Evolutionary conservation across 2,888 invertebrate species (phyloP).

Genomic region (Hirtodrosophila duncani): DNA sequence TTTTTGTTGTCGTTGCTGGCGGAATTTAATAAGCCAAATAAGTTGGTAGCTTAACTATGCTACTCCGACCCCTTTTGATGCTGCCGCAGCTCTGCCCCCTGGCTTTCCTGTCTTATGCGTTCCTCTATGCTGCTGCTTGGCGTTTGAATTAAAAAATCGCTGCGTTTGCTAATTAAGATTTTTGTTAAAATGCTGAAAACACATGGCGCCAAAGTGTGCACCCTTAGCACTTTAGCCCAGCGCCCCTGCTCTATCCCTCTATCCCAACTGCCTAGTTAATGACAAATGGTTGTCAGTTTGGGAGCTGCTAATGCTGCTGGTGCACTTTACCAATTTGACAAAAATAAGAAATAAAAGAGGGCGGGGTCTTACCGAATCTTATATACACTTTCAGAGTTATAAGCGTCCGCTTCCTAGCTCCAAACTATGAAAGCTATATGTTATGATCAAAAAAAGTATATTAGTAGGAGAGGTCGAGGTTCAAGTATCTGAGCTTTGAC

Average conservation of each 20-base stretch:
- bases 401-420: no score
- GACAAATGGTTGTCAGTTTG: conserved; percentile 66
- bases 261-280: conserved; percentile 31
- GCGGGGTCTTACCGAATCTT: not conserved
- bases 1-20: conserved; percentile 11
- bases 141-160: conserved; percentile 26
- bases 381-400: no score
- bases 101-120: no score
- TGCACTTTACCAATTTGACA: conserved; percentile 33
- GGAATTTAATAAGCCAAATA: conserved; percentile 44
- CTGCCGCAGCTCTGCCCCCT: no score
- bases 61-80: conserved; percentile 1
- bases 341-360: conserved; percentile 9
- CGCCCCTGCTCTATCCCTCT: no score
- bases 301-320: conserved; percentile 43
- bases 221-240: no score
- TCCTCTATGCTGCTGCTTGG: not conserved
- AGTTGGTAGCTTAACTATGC: conserved; percentile 3
- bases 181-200: conserved; percentile 36
- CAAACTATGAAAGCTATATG: not conserved
- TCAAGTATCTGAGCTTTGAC: no score
- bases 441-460: not conserved
- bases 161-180: conserved; percentile 57
- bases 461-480: no score
- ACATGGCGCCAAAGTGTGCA: no score